phyloP scores from a whole-genome alignment of 2,113 vertebrate species.

The Tympanuchus pallidicinctus region DNA sequence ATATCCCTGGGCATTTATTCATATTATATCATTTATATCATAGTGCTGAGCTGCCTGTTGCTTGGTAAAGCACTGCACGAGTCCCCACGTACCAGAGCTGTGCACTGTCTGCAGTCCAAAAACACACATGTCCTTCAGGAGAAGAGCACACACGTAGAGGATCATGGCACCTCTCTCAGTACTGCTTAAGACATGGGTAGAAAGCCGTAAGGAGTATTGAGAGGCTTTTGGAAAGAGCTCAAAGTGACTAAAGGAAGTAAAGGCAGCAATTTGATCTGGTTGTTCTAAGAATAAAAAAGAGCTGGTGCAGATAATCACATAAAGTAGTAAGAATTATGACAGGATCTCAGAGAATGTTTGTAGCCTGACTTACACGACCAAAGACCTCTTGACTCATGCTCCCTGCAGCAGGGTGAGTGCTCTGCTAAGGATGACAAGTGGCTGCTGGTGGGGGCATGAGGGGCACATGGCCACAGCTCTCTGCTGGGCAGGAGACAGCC shows the following conservation, averaged over 20 bases:
- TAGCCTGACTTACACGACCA: neutral
- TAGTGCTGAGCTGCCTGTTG: neutral
- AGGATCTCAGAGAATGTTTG: neutral
- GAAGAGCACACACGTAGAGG: fast-evolving
- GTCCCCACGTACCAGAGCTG: fast-evolving
- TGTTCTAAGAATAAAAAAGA: neutral
- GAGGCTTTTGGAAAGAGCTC: neutral
- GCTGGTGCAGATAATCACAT: neutral
- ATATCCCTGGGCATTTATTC: neutral
- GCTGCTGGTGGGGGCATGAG: neutral
- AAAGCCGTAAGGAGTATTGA: neutral
- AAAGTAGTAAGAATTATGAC: neutral
- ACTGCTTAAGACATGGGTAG: neutral
- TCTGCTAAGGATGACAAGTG: neutral
- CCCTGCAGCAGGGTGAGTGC: neutral
- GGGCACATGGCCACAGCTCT: fast-evolving
- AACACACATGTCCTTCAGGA: neutral
- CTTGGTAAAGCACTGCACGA: neutral
- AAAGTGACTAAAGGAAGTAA: neutral
- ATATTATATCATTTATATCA: neutral
- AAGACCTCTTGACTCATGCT: neutral
- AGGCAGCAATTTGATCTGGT: constrained; percentile 29
- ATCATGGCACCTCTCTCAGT: neutral
- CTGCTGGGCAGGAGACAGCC: neutral
- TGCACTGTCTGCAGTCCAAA: neutral